Evolutionary conservation across 2,113 vertebrate species (phyloP), one percentile per base, ranked within the genome.

Genomic region (Sphaerodactylus townsendi): DNA sequence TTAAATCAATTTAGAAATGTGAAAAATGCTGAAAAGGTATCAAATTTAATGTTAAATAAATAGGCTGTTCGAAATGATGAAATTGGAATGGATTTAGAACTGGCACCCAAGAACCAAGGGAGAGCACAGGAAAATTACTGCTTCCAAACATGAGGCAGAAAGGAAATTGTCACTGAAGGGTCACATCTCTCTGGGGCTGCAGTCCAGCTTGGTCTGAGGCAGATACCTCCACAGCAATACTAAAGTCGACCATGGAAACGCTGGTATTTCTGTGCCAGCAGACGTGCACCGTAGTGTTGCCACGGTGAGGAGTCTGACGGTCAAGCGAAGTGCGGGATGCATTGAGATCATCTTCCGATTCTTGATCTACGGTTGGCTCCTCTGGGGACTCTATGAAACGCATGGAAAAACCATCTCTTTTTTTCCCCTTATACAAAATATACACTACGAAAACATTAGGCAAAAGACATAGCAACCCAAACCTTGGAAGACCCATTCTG

Each of bases 261-360:
- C 98, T 99, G 97, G 98, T 99, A 96, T 97, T 99, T 94, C 98
- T 97, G 93, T 99, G 99, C 98, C 99, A 99, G 95, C 98, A 99
- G 94, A 99, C 99, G 82, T 99, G 98, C 94, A 98, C 98, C 95
- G 98, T 99, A 87, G 98, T 99, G 97, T 99, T 99, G 95, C 98
- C 98, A 91, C 98, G 98, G 94, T 98, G 98, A 80, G 97, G 97
- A 46, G 96, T 92, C 88, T 98, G 97, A 95, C 96, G 97, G 93
- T 99, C 98, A 92, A 97, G 95, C 44, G 97, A 98, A 81, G 96
- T 96, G 88, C 96, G 97, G 8, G 97, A 97, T 72, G 98, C 95
- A 78, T 96, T 95, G 93, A 97, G 95, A 93, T 99, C 98, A 15
- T 99, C 98, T 94, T 99, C 98, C 0, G 98, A 99, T 96, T 99